Evolutionary conservation across 2,113 vertebrate species (phyloP).

Genomic region (Jaculus jaculus): DNA sequence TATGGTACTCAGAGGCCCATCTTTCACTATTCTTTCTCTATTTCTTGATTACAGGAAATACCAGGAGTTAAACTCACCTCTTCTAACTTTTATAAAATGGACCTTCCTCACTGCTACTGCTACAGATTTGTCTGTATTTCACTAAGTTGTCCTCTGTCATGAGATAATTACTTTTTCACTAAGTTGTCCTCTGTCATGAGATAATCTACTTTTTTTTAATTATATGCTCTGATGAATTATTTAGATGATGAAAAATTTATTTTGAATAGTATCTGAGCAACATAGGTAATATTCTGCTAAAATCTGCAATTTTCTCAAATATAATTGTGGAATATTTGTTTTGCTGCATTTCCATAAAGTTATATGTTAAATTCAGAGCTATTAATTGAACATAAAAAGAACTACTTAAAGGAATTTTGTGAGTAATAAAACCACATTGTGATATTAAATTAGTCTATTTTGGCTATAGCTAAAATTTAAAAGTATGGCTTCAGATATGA

Average conservation of each 20-base stretch:
- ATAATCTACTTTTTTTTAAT: not conserved
- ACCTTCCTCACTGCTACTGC: not conserved
- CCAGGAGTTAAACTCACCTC: fast-evolving
- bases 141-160: not conserved
- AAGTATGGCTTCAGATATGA: conserved; percentile 10
- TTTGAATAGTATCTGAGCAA: not conserved
- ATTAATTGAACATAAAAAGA: not conserved
- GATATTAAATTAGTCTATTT: conserved; percentile 16
- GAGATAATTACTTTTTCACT: not conserved
- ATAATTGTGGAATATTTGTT: not conserved
- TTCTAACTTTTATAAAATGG: not conserved
- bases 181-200: not conserved
- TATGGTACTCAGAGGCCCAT: not conserved
- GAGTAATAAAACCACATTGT: conserved; percentile 7
- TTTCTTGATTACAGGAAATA: not conserved
- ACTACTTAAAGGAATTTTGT: not conserved
- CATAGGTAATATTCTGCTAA: not conserved
- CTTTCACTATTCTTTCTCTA: fast-evolving
- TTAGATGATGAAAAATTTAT: not conserved
- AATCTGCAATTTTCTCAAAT: not conserved
- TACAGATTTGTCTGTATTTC: not conserved
- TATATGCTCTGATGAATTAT: not conserved
- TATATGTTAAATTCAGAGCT: not conserved
- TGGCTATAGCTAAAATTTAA: not conserved
- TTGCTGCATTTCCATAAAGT: not conserved